Evolutionary conservation across 2,888 invertebrate genomes (phyloP).

Genomic region (Machimus rusticus): DNA sequence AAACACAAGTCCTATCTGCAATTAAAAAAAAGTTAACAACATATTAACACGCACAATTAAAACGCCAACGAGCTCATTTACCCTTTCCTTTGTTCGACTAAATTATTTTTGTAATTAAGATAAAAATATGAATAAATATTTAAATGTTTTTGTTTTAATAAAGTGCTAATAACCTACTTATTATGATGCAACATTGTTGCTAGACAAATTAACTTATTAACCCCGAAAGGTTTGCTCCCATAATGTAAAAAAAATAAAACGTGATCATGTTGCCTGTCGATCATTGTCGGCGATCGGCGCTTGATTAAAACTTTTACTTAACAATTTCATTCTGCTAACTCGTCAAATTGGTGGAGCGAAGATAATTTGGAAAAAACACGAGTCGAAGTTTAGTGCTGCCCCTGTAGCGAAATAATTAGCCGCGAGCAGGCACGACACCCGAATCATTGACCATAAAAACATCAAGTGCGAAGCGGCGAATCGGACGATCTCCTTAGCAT

Average conservation of each 20-base stretch:
- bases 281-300: background rate
- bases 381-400: background rate
- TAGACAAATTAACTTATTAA: background rate
- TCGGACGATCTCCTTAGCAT: background rate
- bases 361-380: constrained; percentile 3
- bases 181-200: background rate
- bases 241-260: background rate
- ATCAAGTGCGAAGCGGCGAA: constrained; percentile 1
- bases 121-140: background rate
- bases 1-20: no score
- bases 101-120: background rate
- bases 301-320: background rate
- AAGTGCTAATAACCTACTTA: background rate
- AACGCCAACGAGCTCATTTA: background rate
- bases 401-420: constrained; percentile 18
- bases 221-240: background rate
- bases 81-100: background rate
- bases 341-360: background rate
- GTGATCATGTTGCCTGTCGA: background rate
- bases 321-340: background rate
- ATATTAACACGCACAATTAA: background rate
- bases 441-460: constrained; percentile 29
- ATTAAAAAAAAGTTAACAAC: background rate
- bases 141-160: background rate
- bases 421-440: background rate